A percentile compares a stretch with the other conserved stretches of the same genome.
These are phyloP conservation scores for Pterois miles DNA, from an alignment of 2,797 vertebrate species.

Conservation along the genomic window DNA sequence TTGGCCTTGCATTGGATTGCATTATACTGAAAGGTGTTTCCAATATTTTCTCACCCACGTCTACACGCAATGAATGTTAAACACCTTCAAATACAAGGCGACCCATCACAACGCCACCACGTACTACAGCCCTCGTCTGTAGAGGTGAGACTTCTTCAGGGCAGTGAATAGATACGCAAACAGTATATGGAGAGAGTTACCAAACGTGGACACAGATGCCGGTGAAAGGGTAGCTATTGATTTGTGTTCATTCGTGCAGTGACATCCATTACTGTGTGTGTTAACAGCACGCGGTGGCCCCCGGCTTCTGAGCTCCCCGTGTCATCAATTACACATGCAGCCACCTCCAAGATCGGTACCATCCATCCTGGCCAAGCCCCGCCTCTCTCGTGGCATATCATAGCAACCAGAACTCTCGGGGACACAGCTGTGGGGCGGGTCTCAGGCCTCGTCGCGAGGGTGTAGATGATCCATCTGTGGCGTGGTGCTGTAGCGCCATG, in stretches of 20 bases:
- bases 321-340: slow-evolving; percentile 58
- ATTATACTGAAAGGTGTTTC: not conserved
- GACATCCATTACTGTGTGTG: slow-evolving; percentile 35
- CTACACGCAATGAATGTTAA: not conserved
- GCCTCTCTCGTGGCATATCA: slow-evolving; percentile 36
- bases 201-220: not conserved
- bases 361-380: slow-evolving; percentile 36
- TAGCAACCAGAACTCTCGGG: slow-evolving; percentile 46
- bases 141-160: too few species aligned
- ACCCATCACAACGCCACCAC: not conserved
- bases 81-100: not conserved
- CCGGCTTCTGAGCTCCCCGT: slow-evolving; percentile 12
- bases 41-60: not conserved
- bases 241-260: slow-evolving; percentile 33
- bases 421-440: slow-evolving; percentile 7
- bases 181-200: not conserved
- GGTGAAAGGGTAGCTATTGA: slow-evolving; percentile 30
- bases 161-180: not conserved
- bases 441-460: not conserved
- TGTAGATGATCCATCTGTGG: slow-evolving; percentile 1
- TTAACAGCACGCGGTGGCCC: slow-evolving; percentile 16
- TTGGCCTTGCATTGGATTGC: not conserved
- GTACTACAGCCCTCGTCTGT: not conserved
- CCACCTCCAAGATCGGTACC: slow-evolving; percentile 45
- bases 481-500: not conserved